Percentiles rank a stretch among this genome's conserved stretches.
Evolutionary conservation across 2,797 vertebrate species (phyloP).

Genomic region (Poeciliopsis infans): DNA sequence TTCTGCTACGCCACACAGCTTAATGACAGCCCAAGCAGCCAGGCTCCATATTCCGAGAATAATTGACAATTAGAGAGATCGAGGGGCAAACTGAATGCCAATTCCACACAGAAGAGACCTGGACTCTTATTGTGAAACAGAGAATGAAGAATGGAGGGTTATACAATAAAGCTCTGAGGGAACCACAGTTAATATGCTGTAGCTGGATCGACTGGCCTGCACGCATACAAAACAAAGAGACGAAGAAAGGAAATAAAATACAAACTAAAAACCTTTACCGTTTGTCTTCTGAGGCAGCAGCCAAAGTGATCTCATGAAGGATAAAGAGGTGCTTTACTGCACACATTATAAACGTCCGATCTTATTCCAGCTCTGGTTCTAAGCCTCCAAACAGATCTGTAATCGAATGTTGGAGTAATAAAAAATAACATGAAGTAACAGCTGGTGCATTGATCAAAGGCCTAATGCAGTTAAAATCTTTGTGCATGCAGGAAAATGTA

Average conservation of each 20-base stretch:
- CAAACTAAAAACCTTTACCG: neutral
- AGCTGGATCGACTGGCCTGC: slow-evolving; percentile 11
- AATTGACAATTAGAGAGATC: slow-evolving; percentile 71
- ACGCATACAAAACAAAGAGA: neutral
- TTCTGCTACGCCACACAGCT: slow-evolving; percentile 51
- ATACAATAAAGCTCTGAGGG: slow-evolving; percentile 13
- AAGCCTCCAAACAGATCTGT: neutral
- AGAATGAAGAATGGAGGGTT: slow-evolving; percentile 7
- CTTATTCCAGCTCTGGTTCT: neutral
- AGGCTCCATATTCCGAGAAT: slow-evolving; percentile 59
- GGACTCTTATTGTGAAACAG: slow-evolving; percentile 31
- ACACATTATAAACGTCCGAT: neutral
- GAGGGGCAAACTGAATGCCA: slow-evolving; percentile 62
- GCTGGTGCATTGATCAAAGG: slow-evolving; percentile 3
- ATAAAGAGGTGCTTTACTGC: neutral
- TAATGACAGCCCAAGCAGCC: slow-evolving; percentile 60
- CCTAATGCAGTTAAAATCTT: neutral
- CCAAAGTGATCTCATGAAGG: neutral
- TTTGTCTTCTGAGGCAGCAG: neutral
- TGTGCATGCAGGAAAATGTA: neutral
- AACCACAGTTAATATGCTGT: slow-evolving; percentile 32
- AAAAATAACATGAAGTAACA: neutral
- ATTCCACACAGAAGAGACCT: slow-evolving; percentile 20
- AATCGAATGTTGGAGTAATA: neutral
- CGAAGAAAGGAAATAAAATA: neutral